phyloP scores from a whole-genome alignment of 2,888 invertebrate genomes.

The Rhorus exstirpatorius region DNA sequence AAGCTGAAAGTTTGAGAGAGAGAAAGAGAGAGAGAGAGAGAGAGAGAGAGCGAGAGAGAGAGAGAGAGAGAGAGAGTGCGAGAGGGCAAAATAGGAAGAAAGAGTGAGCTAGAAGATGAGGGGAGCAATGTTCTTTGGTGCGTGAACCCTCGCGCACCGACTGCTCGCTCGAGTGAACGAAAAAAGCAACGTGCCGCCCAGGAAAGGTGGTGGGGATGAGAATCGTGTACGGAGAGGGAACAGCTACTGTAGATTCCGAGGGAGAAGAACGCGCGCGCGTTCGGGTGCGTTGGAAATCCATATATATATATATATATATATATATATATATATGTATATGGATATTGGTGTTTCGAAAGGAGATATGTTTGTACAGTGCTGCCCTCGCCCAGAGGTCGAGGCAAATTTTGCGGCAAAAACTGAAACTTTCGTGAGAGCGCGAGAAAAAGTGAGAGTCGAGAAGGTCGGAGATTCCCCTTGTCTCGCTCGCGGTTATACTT shows the following conservation, averaged over 20 bases:
- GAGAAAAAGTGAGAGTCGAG: constrained; percentile 27
- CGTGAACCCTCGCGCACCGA: constrained; percentile 66
- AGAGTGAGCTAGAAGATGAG: constrained; percentile 25
- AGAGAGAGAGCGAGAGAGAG: no score
- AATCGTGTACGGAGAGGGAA: constrained; percentile 32
- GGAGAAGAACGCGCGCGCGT: constrained; percentile 48
- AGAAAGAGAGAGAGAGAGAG: no score
- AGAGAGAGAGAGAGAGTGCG: no score
- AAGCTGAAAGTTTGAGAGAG: no score
- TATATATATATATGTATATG: no score
- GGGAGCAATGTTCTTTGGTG: constrained; percentile 63
- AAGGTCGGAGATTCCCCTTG: constrained; percentile 3
- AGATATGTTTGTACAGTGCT: constrained; percentile 71
- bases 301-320: no score
- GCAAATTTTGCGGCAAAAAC: constrained; percentile 46
- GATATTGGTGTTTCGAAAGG: no score
- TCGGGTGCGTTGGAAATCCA: constrained; percentile 54
- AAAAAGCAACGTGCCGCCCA: constrained; percentile 60
- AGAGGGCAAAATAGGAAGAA: constrained; percentile 33
- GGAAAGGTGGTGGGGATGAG: constrained; percentile 58
- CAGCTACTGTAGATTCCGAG: constrained; percentile 42
- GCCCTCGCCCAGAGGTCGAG: constrained; percentile 68
- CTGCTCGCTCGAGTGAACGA: constrained; percentile 57
- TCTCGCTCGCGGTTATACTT: neutral
- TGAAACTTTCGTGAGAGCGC: constrained; percentile 26